Evolutionary conservation across 2,797 vertebrate species (phyloP), one percentile per base, ranked within the genome.

Genomic region (Lutra lutra): DNA sequence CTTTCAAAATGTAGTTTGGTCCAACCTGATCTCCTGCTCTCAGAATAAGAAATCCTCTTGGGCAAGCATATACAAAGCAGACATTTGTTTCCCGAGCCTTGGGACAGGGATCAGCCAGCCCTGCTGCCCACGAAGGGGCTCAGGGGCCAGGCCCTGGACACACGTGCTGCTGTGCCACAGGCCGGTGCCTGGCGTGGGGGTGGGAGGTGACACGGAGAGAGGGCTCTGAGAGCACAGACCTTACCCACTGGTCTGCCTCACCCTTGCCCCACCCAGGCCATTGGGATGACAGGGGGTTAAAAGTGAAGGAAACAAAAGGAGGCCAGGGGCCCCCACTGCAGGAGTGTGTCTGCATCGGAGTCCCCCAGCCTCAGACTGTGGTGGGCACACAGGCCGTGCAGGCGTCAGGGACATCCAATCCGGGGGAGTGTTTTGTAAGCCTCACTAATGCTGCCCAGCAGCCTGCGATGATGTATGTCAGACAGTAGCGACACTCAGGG

Each of bases 341-440:
- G 27, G 29, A 43, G 2, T 10, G 40, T 7, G 48, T 21, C 68
- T 32, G 20, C 32, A 29, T 46, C 0, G 0, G 43, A 29, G 62
- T 35, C 29, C 83, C 46, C 3, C 8, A 25, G 29, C 32, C 12
- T 54, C 75, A 13, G 25, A 35, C 14, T 7, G 2, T 11, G 3
- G 27, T 1, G 64, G 77, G 60, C 1, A 0, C 27, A 2, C 15
- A 21, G 43, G 15, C 2, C 4, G 1, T 20, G 27, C 2, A 8
- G 32, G 20, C 4, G 9, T 35, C 77, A 58, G 60, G 77, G 95
- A 88, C 97, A 92, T 96, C 54, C 87, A 70, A 58, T 72, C 40
- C 86, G 86, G 86, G 90, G 13, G 94, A 92, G 97, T 35, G 79
- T 91, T 97, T 87, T 92, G 95, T 82, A 97, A 93, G 86, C 89